phyloP scores from a whole-genome alignment of 2,797 vertebrate species.

The Pseudochromis fuscus region DNA sequence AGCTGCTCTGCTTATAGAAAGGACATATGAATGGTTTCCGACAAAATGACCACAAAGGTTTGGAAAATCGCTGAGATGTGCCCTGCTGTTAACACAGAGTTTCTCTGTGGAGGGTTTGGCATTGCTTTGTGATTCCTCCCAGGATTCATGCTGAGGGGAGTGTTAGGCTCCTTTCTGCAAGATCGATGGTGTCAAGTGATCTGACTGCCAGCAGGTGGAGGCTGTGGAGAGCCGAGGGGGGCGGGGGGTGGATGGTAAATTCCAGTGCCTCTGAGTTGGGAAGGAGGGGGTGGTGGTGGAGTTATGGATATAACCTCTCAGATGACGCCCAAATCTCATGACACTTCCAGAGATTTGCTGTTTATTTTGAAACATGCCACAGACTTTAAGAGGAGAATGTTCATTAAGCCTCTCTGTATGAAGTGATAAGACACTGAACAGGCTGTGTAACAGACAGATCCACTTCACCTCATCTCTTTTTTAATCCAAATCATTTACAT shows the following conservation, averaged over 20 bases:
- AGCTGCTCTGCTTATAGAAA: slow-evolving; percentile 16
- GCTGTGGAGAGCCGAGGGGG: slow-evolving; percentile 10
- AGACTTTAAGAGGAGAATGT: slow-evolving; percentile 56
- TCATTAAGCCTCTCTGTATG: slow-evolving; percentile 24
- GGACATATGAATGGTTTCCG: slow-evolving; percentile 61
- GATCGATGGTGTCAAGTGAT: slow-evolving; percentile 83
- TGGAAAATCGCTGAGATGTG: slow-evolving; percentile 67
- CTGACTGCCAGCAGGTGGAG: slow-evolving; percentile 54
- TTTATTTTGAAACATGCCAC: slow-evolving; percentile 81
- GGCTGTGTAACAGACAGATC: accelerated
- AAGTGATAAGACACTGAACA: slow-evolving; percentile 50
- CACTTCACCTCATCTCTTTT: not conserved
- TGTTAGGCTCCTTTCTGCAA: slow-evolving; percentile 65
- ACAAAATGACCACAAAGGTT: slow-evolving; percentile 54
- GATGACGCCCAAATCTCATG: slow-evolving; percentile 81
- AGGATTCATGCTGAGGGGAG: slow-evolving; percentile 45
- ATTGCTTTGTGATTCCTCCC: slow-evolving; percentile 53
- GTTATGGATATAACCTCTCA: slow-evolving; percentile 58
- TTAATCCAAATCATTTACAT: not conserved
- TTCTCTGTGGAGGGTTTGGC: slow-evolving; percentile 50
- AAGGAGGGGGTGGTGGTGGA: slow-evolving; percentile 4
- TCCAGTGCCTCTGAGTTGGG: slow-evolving; percentile 58
- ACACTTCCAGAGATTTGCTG: slow-evolving; percentile 67
- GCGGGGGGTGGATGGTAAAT: slow-evolving; percentile 53
- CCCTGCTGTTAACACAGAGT: slow-evolving; percentile 69